A percentile compares a stretch with the other conserved stretches of the same genome.
Conservation (phyloP, 1,140 invertebrate species). For the Diabrotica undecimpunctata region DNA sequence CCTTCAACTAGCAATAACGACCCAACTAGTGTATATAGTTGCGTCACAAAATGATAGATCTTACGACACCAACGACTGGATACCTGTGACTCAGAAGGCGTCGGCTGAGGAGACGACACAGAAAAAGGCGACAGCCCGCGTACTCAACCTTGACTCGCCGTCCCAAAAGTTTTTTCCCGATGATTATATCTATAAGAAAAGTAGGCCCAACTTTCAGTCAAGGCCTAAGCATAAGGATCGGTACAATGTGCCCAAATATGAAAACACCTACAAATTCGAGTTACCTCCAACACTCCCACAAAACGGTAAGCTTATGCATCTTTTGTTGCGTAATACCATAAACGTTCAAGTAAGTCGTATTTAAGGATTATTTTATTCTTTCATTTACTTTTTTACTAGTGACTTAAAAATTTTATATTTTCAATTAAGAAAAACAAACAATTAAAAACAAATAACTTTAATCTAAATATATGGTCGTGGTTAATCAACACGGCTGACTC, state of each 20-base stretch:
- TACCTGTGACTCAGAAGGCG: slow-evolving; percentile 36
- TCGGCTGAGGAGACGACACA: slow-evolving; percentile 17
- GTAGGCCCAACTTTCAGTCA: slow-evolving; percentile 13
- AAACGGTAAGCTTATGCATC: slow-evolving; percentile 12
- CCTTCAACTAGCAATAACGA: slow-evolving; percentile 19
- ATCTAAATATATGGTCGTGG: too few species aligned
- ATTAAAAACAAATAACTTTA: too few species aligned
- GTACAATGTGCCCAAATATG: slow-evolving; percentile 28
- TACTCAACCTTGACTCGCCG: slow-evolving; percentile 49
- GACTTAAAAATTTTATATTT: too few species aligned
- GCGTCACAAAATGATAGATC: slow-evolving; percentile 29
- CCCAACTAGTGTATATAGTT: slow-evolving; percentile 19
- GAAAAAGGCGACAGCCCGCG: slow-evolving; percentile 47
- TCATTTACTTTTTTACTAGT: too few species aligned
- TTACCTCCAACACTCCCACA: slow-evolving; percentile 23
- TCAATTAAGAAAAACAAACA: too few species aligned
- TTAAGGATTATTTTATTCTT: too few species aligned
- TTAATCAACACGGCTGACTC: too few species aligned
- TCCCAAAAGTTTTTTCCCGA: slow-evolving; percentile 47
- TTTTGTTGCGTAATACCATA: not conserved
- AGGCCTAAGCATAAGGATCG: slow-evolving; percentile 29
- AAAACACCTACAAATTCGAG: slow-evolving; percentile 33
- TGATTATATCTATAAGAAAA: slow-evolving; percentile 34
- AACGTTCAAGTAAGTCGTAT: not conserved
- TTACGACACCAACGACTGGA: slow-evolving; percentile 43